Evolutionary conservation across 2,113 vertebrate genomes (phyloP).

Genomic region (Marmota monax): DNA sequence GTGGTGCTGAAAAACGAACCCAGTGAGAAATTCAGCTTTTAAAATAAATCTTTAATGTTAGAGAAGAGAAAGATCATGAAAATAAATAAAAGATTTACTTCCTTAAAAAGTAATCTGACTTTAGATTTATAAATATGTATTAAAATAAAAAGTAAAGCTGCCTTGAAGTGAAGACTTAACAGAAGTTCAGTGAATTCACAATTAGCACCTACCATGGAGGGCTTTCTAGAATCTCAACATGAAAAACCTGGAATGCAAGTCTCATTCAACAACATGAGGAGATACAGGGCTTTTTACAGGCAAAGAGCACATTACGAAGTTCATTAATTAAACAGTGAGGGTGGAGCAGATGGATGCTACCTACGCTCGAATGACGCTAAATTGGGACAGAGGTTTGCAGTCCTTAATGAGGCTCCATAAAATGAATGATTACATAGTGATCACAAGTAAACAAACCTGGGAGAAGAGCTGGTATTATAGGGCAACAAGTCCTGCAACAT

Average conservation of each 20-base stretch:
- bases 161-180: conserved; percentile 65
- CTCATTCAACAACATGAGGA: conserved; percentile 93
- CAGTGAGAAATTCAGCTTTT: background rate
- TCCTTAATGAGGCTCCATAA: conserved; percentile 91
- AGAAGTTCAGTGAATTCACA: conserved; percentile 84
- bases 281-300: conserved; percentile 91
- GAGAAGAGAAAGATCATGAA: conserved; percentile 54
- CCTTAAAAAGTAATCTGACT: background rate
- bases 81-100: background rate
- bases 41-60: conserved; percentile 1
- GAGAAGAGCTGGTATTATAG: conserved; percentile 85
- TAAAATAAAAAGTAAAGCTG: conserved; percentile 70
- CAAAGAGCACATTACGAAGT: conserved; percentile 92
- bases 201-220: conserved; percentile 84
- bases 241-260: conserved; percentile 89
- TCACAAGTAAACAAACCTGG: conserved; percentile 89
- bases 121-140: conserved; percentile 26
- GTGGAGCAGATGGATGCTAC: conserved; percentile 98
- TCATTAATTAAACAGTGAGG: conserved; percentile 98
- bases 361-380: conserved; percentile 95
- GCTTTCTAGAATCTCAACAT: conserved; percentile 78
- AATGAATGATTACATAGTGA: conserved; percentile 91
- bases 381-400: conserved; percentile 91
- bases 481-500: conserved; percentile 89
- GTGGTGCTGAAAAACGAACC: too few species aligned